phyloP scores from a whole-genome alignment of 2,797 vertebrate species.

The Callimico goeldii region DNA sequence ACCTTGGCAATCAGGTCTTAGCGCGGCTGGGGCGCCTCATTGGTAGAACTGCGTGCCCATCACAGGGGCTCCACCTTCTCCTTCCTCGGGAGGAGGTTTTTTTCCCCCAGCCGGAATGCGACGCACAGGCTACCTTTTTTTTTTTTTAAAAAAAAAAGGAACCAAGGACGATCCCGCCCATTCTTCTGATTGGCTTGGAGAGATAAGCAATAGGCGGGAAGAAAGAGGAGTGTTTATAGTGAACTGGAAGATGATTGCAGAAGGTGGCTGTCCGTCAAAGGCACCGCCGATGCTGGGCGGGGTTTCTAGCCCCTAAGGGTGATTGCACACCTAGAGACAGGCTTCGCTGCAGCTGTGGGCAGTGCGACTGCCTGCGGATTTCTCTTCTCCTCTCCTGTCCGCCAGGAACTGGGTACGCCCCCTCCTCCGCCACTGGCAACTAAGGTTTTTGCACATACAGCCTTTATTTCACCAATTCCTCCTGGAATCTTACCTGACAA shows the following conservation, averaged over 20 bases:
- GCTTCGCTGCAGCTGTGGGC: neutral
- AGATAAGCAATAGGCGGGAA: conserved; percentile 2
- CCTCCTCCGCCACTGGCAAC: neutral
- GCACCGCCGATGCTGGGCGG: neutral
- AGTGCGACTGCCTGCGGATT: neutral
- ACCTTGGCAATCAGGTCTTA: neutral
- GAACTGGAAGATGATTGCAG: conserved; percentile 25
- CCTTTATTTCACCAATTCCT: neutral
- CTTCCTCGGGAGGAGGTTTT: neutral
- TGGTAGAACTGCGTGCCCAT: neutral
- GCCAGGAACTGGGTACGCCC: neutral
- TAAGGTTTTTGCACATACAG: neutral
- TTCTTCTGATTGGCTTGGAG: conserved; percentile 65
- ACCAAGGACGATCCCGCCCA: conserved; percentile 56
- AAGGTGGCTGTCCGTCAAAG: conserved; percentile 45
- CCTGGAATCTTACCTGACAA: neutral
- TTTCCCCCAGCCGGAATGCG: neutral
- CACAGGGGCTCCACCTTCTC: neutral
- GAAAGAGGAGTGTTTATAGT: conserved; percentile 62
- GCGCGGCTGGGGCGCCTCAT: neutral
- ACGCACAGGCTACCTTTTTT: neutral
- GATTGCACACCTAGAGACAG: neutral
- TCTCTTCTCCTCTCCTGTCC: neutral
- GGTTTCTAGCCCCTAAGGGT: neutral
- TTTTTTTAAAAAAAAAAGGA: neutral